Base-by-base conservation (phyloP, 2,797 vertebrate species). In the Scolopax rusticola region DNA sequence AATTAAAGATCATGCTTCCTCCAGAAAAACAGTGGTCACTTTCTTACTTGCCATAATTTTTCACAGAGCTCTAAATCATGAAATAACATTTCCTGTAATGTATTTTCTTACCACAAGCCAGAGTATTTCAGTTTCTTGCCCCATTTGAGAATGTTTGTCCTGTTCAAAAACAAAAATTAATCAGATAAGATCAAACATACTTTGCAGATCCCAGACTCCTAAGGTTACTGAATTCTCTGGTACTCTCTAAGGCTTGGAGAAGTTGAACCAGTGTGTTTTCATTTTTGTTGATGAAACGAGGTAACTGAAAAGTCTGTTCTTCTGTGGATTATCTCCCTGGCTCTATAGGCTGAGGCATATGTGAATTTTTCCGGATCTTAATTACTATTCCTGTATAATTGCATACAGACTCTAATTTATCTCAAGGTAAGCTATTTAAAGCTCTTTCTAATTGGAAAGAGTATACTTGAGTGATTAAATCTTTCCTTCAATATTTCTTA, bases 351-450 rank as follows among this genome's bases (percentile, higher is more conserved):
- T 95, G 64, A 88, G 89, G 71, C 45, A 23, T 56, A 45, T 36
- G 77, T 94, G 93, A 94, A 75, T 17, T 96, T 97, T 97, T 94
- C 87, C 81, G 67, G 19, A 83, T 95, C 90, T 96, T 96, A 96
- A 97, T 95, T 97, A 96, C 94, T 96, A 93, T 95, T 96, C 89
- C 76, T 90, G 87, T 90, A 28, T 96, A 96, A 97, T 95, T 96
- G 95, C 94, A 50, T n/a, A 30, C 87, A 84, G 95, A 45, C 83
- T 96, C 94, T 95, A 78, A 93, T 95, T 94, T 89, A 90, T 95
- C 93, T 95, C 81, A 50, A 94, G 93, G 95, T 97, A 97, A 88
- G 94, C 95, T 97, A 97, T 96, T 97, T 96, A 93, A 96, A 96
- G 96, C 89, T 87, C 89, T 90, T 96, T 83, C 90, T 96, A 96